Evolutionary conservation across 2,113 vertebrate species (phyloP), one percentile per base, ranked within the genome.

Genomic region (Serinus canaria): DNA sequence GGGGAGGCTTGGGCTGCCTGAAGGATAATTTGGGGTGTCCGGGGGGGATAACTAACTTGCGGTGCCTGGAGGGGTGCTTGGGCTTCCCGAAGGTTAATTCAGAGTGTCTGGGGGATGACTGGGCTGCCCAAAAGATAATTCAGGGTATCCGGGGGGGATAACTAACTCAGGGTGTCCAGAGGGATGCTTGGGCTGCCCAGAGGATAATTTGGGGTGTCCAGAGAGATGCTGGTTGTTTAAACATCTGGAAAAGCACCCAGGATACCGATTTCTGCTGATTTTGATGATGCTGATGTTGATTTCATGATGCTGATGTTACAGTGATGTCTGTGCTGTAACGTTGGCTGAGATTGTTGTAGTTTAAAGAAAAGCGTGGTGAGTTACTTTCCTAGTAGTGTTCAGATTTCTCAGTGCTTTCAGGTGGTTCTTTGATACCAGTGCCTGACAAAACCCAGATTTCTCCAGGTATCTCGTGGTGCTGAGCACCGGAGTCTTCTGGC

Each of bases 351-450:
- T n/a, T 33, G 55, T 49, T 62, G 39, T 13, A 7, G 14, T 44
- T 80, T 23, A 10, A 43, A n/a, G 30, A 10, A 5, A 41, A 77
- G 8, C 1, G 24, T 25, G 2, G 6, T 37, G 31, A 44, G 33
- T 68, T 58, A 4, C 35, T 67, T 0, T 1, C 8, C 60, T 39
- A 2, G 0, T 6, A 4, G 60, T 5, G 30, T 18, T 49, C 23
- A 20, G 39, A 7, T 69, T 82, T 41, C 35, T 41, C 44, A 4
- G 35, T 7, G 35, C 11, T 78, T 64, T 60, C 10, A 7, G 18
- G 56, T 6, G 39, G 3, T 49, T 2, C 25, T 6, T 2, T 52
- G 44, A 2, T 17, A 15, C 8, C 3, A 20, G 17, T 0, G 1
- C 33, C 63, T 62, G 67, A 6, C 14, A 52, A 67, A 94, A 41